A percentile compares a stretch with the other conserved stretches of the same genome.
phyloP scores from a whole-genome alignment of 2,888 invertebrate species.

The Abscondita cerata region DNA sequence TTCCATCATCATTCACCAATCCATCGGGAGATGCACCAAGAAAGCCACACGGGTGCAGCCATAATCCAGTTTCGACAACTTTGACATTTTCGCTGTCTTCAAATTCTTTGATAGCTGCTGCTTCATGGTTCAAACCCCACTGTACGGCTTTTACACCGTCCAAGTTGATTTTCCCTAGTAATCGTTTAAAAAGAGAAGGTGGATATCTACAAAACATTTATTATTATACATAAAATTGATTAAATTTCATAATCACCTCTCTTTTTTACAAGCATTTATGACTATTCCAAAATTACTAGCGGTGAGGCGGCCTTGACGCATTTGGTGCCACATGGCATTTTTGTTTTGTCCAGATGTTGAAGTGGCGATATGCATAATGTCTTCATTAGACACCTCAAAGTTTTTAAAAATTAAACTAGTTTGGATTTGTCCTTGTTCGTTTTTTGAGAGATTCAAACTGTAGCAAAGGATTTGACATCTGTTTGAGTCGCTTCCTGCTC shows the following conservation, averaged over 20 bases:
- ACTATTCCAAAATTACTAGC: no score
- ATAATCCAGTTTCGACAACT: neutral
- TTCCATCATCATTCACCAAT: neutral
- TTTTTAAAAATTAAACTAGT: no score
- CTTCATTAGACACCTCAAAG: neutral
- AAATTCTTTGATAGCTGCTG: neutral
- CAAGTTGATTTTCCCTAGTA: no score
- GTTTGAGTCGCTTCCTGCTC: neutral
- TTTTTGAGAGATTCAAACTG: neutral
- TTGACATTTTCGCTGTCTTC: neutral
- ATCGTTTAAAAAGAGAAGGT: no score
- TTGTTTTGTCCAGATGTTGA: neutral
- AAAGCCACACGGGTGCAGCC: neutral
- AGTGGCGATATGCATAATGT: neutral
- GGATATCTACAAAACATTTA: neutral
- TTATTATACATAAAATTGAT: no score
- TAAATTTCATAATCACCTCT: no score
- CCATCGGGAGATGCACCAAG: neutral
- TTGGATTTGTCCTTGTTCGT: no score
- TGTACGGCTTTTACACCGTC: no score
- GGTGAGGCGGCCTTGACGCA: neutral
- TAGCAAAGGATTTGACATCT: neutral
- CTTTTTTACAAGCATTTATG: no score
- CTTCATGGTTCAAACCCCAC: conserved; percentile 1
- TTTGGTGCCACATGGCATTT: neutral